These are phyloP conservation scores for Synanthedon vespiformis DNA, from an alignment of 2,888 invertebrate genomes.

Conservation along the genomic window DNA sequence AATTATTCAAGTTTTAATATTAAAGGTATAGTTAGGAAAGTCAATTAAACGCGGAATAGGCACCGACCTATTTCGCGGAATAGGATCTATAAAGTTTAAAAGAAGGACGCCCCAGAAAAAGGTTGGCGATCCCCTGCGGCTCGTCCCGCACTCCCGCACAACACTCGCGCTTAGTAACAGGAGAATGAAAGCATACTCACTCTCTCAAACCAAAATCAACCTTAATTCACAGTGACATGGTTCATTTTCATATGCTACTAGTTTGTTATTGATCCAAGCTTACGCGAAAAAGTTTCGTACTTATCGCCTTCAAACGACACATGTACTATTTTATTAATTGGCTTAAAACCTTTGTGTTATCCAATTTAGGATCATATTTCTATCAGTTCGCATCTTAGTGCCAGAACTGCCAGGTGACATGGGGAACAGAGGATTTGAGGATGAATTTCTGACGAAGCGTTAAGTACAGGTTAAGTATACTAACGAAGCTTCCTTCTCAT, in stretches of 20 bases:
- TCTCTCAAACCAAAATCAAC: conserved; percentile 13
- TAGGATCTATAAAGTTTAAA: conserved; percentile 12
- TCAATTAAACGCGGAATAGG: too few species aligned
- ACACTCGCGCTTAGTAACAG: conserved; percentile 54
- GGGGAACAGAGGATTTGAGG: neutral
- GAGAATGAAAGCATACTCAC: conserved; percentile 40
- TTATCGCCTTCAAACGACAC: conserved; percentile 52
- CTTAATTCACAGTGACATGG: conserved; percentile 11
- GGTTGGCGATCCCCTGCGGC: conserved; percentile 48
- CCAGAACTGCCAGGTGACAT: neutral
- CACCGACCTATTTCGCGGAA: too few species aligned
- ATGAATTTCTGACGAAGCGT: too few species aligned
- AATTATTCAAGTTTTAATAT: too few species aligned
- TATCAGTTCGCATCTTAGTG: neutral
- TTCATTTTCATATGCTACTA: conserved; percentile 7
- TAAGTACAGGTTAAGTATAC: too few species aligned
- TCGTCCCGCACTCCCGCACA: conserved; percentile 21
- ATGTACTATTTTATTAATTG: conserved; percentile 50
- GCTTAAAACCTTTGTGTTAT: conserved; percentile 18
- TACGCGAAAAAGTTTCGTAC: conserved; percentile 62
- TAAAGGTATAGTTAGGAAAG: too few species aligned
- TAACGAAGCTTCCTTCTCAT: too few species aligned
- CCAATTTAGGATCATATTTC: conserved; percentile 7
- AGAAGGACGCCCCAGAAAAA: conserved; percentile 50
- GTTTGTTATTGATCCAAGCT: conserved; percentile 59